phyloP scores from a whole-genome alignment of 2,888 invertebrate species.

The Tetragonisca angustula region DNA sequence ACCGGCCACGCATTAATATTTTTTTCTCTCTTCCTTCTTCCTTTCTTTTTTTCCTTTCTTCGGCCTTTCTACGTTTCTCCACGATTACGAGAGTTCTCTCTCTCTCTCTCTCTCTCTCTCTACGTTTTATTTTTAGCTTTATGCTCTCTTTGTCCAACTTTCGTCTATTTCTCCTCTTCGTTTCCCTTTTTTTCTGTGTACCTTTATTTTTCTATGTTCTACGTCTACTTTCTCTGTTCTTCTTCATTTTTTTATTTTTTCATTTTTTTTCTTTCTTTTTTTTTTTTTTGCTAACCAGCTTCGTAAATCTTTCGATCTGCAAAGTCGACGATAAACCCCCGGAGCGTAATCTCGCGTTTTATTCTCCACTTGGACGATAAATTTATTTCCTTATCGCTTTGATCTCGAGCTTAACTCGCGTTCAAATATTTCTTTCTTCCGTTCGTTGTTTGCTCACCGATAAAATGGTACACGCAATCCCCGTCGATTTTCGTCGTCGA shows the following conservation, averaged over 20 bases:
- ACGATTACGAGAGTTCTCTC: no score
- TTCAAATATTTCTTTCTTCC: conserved; percentile 19
- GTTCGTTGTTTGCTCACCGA: neutral
- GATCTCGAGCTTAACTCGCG: conserved; percentile 38
- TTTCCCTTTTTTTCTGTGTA: neutral
- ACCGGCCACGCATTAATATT: conserved; percentile 18
- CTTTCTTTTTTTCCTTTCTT: neutral
- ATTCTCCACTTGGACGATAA: conserved; percentile 36
- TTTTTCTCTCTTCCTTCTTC: neutral
- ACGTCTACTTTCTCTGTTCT: neutral
- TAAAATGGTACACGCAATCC: conserved; percentile 1
- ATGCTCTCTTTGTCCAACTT: neutral
- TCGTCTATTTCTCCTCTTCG: neutral
- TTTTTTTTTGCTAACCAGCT: conserved; percentile 23
- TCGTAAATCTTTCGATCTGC: conserved; percentile 41
- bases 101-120: neutral
- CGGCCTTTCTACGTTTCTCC: neutral
- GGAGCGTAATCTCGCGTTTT: conserved; percentile 49
- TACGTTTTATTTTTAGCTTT: neutral
- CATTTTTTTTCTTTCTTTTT: neutral
- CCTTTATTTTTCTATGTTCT: neutral
- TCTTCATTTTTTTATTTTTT: neutral
- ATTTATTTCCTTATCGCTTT: conserved; percentile 47
- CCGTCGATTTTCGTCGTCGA: neutral
- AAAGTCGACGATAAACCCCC: conserved; percentile 44